These are phyloP conservation scores for Toxotes chatareus DNA, from an alignment of 2,113 vertebrate genomes.

Conservation along the genomic window DNA sequence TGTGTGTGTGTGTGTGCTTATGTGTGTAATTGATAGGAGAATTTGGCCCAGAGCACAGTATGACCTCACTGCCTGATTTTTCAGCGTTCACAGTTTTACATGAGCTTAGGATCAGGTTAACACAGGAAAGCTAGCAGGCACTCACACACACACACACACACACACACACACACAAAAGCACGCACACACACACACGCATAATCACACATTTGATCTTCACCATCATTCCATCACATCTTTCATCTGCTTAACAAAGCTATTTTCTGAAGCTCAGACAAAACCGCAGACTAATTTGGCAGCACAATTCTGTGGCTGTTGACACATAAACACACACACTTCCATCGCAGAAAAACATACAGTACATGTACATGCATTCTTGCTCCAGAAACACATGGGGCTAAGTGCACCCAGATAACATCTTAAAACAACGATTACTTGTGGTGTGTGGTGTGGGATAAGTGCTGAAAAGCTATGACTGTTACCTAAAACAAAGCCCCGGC, in stretches of 20 bases:
- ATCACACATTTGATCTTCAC: conserved; percentile 31
- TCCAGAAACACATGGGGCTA: conserved; percentile 51
- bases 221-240: conserved; percentile 65
- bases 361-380: conserved; percentile 22
- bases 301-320: conserved; percentile 68
- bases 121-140: conserved; percentile 33
- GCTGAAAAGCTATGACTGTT: conserved; percentile 55
- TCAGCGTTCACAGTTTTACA: conserved; percentile 71
- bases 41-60: conserved; percentile 62
- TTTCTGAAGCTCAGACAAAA: conserved; percentile 62
- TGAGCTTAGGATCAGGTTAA: conserved; percentile 61
- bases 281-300: conserved; percentile 76
- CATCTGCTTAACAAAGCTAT: conserved; percentile 63
- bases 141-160: conserved; percentile 11
- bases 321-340: conserved; percentile 69
- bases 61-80: conserved; percentile 77
- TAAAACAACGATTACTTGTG: conserved; percentile 69
- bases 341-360: conserved; percentile 40
- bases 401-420: conserved; percentile 66
- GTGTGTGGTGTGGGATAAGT: conserved; percentile 63
- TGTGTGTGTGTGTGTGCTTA: conserved; percentile 11
- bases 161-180: conserved; percentile 13
- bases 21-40: conserved; percentile 68
- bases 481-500: conserved; percentile 59
- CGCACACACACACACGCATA: conserved; percentile 7